Evolutionary conservation across 53 echinoderm and acorn worm species (phyloP), one percentile per base, ranked within the genome.

Genomic region (Zoroaster sp.): DNA sequence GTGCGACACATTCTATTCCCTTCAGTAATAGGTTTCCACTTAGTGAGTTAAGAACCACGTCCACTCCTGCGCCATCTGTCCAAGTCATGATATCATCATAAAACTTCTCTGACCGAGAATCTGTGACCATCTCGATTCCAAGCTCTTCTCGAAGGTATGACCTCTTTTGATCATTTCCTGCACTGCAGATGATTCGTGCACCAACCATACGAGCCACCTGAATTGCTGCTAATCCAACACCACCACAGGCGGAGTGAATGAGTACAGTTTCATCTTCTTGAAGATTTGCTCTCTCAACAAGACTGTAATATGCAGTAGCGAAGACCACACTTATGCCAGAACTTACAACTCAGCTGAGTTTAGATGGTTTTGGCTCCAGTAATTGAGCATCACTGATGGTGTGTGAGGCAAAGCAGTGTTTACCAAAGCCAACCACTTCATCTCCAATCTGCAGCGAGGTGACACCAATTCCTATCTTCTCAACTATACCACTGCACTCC

Each of bases 21-120:
- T 91, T 93, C 35, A 63, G 73, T 37, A 95, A 54, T 43, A 91
- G 93, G 36, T 87, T 91, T 11, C 95, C 95, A 51, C 85, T 74
- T 4, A 93, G 73, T 1, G 95, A 95, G 40, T 90, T 94, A 3
- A 96, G 80, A 33, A 97, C 89, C 35, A 97, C 97, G 65, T 97
- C 92, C 37, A 97, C 93, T 5, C 92, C 95, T 21, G 40, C 25
- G 2, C 88, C 91, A 25, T 91, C 63, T 21, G 93, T 88, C 49
- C 78, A 78, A 17, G 71, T 76, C 74, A 90, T 86, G 35, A 95
- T 87, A 37, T 95, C 97, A 32, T 79, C 69, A 39, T 91, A 88
- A 46, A 90, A 92, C 15, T 86, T 46, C 18, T 92, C 34, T 14
- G 95, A 89, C 25, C 78, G 70, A 17, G 90, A 88, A 43, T 89